Percentiles rank a stretch among this genome's conserved stretches.
Conservation (phyloP, 2,888 invertebrate species). For the Drosophila mimetica region DNA sequence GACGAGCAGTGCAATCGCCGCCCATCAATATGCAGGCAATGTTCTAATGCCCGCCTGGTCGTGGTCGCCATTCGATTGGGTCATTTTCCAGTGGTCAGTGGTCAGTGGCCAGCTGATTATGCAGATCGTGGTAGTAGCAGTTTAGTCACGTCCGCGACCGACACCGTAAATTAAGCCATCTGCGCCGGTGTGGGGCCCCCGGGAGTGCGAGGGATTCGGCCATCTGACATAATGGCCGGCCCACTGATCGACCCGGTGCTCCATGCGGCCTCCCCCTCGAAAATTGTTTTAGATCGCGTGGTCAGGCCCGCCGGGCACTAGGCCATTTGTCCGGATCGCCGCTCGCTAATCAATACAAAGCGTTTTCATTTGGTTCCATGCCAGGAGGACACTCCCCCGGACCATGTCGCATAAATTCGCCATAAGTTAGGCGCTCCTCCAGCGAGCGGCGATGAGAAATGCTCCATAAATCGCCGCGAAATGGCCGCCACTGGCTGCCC, state of each 20-base stretch:
- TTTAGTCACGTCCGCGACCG: conserved; percentile 67
- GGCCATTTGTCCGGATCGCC: conserved; percentile 5
- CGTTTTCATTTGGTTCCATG: conserved; percentile 24
- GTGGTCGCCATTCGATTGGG: conserved; percentile 31
- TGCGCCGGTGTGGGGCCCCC: conserved; percentile 12
- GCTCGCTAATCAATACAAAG: conserved; percentile 34
- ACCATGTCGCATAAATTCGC: conserved; percentile 50
- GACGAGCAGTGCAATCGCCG: conserved; percentile 11
- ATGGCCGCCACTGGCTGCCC: conserved; percentile 20
- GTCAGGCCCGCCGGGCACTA: background rate
- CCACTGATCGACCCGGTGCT: conserved; percentile 1
- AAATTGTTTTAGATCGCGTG: conserved; percentile 7
- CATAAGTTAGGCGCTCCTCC: conserved; percentile 30
- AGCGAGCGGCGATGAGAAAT: conserved; percentile 35
- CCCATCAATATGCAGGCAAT: conserved; percentile 72
- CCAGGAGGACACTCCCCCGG: conserved; percentile 20
- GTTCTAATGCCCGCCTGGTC: conserved; percentile 61
- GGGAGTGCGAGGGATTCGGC: conserved; percentile 19
- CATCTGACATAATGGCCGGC: conserved; percentile 20
- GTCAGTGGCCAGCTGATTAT: conserved; percentile 52
- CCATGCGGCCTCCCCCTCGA: background rate
- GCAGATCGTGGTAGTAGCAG: conserved; percentile 45
- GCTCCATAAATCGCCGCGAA: conserved; percentile 47
- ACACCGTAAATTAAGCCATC: conserved; percentile 66
- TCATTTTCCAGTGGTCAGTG: conserved; percentile 31